Base-by-base conservation (phyloP, 2,888 invertebrate genomes). In the Enchytraeus crypticus region DNA sequence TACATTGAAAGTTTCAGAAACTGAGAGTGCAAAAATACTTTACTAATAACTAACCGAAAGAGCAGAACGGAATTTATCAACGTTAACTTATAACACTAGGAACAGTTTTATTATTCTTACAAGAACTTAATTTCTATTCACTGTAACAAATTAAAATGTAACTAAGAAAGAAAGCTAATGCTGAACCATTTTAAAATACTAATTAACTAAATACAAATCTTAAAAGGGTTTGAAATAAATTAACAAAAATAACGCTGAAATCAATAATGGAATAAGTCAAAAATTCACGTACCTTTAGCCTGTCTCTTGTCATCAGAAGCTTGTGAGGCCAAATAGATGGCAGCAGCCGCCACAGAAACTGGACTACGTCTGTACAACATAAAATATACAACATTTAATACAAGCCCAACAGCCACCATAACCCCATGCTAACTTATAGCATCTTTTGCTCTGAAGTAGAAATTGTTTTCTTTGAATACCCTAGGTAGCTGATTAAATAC, bases 251-350 rank as follows among this genome's bases (percentile, higher is more conserved):
- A 55, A 55, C 11, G 30, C 21, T 27, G 11, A 11, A 26, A 30
- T 11, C 14, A 26, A 33, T 34, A 43, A 14, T 43, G 8, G 11
- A 23, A 18, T 49, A 18, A 21, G 21, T n/a, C 21, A 18, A 55
- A 60, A 43, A 57, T 21, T 54, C 26, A 8, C 55, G 5, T 61
- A 82, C 82, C 82, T 79, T 93, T 95, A 77, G 93, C 93, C 66
- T 90, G 90, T 71, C 90, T 86, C 76, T 96, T 90, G 75, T 91
- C 89, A 71, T 90, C 91, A 0, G 92, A 92, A 0, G 95, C 89
- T 81, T 93, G 96, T 18, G 95, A 95, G 2, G 98, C 97, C 97
- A 98, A 97, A 75, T 97, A 98, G 74, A 98, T 99, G 58, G 98
- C 96, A 53, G 98, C 97, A 5, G 98, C 98, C 0, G 98, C 95